Evolutionary conservation across 2,797 vertebrate genomes (phyloP).

Genomic region (Sebastes taczanowskii): DNA sequence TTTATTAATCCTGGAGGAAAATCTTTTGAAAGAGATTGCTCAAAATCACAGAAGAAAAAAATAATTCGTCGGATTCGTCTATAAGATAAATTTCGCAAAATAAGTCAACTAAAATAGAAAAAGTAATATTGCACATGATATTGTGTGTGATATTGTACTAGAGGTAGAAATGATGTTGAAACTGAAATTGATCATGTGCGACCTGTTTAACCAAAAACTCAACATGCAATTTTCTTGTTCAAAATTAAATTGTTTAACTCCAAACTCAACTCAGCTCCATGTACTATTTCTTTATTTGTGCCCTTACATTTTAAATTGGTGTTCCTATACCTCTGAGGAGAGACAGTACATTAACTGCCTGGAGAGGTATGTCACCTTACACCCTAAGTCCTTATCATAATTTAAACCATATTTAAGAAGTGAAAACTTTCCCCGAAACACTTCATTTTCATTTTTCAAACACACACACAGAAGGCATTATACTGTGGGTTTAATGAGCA

Average conservation of each 20-base stretch:
- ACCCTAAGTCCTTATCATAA: neutral
- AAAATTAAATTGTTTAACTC: neutral
- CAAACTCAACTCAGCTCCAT: neutral
- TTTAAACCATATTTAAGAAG: neutral
- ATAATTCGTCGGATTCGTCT: too few relatives aligned
- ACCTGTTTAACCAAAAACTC: neutral
- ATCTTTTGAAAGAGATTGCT: too few relatives aligned
- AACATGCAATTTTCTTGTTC: neutral
- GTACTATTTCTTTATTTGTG: neutral
- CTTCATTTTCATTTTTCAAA: neutral
- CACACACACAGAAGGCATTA: neutral
- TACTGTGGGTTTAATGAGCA: constrained; percentile 1
- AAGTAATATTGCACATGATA: too few relatives aligned
- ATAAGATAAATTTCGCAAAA: too few relatives aligned
- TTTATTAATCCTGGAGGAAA: too few relatives aligned
- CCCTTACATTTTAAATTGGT: neutral
- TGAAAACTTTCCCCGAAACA: neutral
- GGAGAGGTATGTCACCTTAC: neutral
- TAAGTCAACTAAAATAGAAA: too few relatives aligned
- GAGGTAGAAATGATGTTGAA: neutral
- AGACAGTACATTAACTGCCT: neutral
- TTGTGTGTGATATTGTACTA: too few relatives aligned
- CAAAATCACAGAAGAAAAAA: too few relatives aligned
- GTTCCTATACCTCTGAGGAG: neutral
- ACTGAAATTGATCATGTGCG: neutral